A percentile compares a stretch with the other conserved stretches of the same genome.
Conservation (phyloP, 2,113 vertebrate species). For the Noctilio leporinus region DNA sequence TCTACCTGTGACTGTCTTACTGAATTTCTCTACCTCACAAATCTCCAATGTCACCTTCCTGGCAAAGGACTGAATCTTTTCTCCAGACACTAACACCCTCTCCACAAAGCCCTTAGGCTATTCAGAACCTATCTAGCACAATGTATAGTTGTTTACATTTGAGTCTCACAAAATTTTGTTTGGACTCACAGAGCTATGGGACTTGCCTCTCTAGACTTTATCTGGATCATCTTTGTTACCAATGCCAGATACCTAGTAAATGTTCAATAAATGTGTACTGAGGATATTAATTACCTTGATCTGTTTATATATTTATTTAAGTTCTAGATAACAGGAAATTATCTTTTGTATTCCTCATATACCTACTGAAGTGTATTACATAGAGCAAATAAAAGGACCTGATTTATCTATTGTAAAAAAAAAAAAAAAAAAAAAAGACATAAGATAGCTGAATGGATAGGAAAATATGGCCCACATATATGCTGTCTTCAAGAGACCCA, state of each 20-base stretch:
- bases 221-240: not conserved
- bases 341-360: not conserved
- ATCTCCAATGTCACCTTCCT: not conserved
- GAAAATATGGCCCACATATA: too few relatives aligned
- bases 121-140: rapidly evolving
- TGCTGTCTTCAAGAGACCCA: too few relatives aligned
- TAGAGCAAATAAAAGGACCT: not conserved
- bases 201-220: not conserved
- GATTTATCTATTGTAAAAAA: not conserved
- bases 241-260: not conserved
- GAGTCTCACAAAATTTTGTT: not conserved
- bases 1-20: not conserved
- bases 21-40: not conserved
- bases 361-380: not conserved
- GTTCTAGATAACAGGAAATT: not conserved
- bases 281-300: not conserved
- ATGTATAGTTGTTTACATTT: not conserved
- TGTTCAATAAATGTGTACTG: not conserved
- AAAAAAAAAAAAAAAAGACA: too few relatives aligned
- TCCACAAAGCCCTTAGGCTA: not conserved
- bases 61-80: not conserved
- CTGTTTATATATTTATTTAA: not conserved
- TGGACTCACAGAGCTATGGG: not conserved
- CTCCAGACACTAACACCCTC: not conserved
- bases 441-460: too few relatives aligned